Evolutionary conservation across 2,797 vertebrate species (phyloP).

Genomic region (Pristis pectinata): DNA sequence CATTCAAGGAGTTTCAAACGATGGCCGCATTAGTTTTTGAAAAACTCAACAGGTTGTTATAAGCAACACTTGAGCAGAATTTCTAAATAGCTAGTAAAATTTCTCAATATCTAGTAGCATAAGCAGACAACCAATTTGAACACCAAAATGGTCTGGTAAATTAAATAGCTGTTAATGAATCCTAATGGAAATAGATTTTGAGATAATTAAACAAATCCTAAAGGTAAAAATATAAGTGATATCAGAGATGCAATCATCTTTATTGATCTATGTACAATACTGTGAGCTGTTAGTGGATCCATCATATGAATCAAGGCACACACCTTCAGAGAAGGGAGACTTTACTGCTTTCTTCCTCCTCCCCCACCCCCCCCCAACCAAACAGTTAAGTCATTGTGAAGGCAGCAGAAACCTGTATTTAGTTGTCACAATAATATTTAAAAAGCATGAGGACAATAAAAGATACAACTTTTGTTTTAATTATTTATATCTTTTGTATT

Average conservation of each 20-base stretch:
- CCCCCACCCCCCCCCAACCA: too few relatives aligned
- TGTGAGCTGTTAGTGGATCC: not conserved
- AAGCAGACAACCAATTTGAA: not conserved
- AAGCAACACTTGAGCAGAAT: not conserved
- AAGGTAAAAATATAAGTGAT: not conserved
- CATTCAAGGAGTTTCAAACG: not conserved
- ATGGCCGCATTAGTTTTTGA: not conserved
- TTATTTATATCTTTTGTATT: too few relatives aligned
- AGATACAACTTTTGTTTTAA: not conserved
- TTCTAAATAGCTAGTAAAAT: not conserved
- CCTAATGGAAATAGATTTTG: not conserved
- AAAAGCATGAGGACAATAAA: not conserved
- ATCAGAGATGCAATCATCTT: not conserved
- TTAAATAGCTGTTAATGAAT: not conserved
- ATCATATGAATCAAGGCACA: not conserved
- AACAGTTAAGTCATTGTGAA: not conserved
- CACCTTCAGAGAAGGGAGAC: not conserved
- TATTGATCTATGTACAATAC: not conserved
- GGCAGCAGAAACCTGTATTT: not conserved
- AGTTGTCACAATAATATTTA: not conserved
- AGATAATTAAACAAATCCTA: not conserved
- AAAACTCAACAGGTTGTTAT: not conserved
- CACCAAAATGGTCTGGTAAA: too few relatives aligned
- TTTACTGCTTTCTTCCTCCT: too few relatives aligned
- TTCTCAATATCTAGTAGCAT: not conserved